Evolutionary conservation across 2,888 invertebrate genomes (phyloP), one percentile per base, ranked within the genome.

Genomic region (Imbricaverruca yamaguchii): DNA sequence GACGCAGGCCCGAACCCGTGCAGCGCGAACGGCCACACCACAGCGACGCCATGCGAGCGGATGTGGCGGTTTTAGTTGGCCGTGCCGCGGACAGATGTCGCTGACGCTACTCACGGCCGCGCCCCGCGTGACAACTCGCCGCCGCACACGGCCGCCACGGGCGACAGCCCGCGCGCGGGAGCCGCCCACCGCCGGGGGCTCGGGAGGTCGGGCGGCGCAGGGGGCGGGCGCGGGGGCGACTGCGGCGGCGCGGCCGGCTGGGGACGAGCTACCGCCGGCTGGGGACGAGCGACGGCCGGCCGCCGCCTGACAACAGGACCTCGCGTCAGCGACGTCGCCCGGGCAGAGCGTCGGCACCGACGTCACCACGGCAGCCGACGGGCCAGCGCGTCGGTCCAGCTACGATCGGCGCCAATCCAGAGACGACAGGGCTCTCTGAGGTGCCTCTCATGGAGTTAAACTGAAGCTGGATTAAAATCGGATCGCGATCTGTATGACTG

Each of bases 41-140:
- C 39, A 39, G 39, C 39, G 39, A 39, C 39, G 39, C 39, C 39
- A 39, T 39, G 1, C 65, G 65, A 13, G 13, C 39, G 69, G 23
- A 69, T 25, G 39, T 39, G 69, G 39, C 39, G 23, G 11, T 15
- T 69, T 15, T 10, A 15, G 74, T 74, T 74, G 21, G 10, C 55
- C 12, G 10, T 15, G 11, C 21, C 8, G 21, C 74, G 10, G 21
- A 53, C 21, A 74, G 74, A 55, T 74, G 74, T 53, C 74, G 74
- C 74, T 39, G 39, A 39, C 39, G 15, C 74, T 74, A 74, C 74
- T 74, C 74, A 74, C 74, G 74, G 74, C 74, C 74, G 74, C 53
- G 74, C 18, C 53, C 12, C 6, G 74, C 53, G 53, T 4, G 55
- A 0, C 4, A 8, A 10, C 53, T 55, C n/a, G 7, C 55, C 9